Conservation (phyloP, 2,113 vertebrate genomes). For the Nipponia nippon region DNA sequence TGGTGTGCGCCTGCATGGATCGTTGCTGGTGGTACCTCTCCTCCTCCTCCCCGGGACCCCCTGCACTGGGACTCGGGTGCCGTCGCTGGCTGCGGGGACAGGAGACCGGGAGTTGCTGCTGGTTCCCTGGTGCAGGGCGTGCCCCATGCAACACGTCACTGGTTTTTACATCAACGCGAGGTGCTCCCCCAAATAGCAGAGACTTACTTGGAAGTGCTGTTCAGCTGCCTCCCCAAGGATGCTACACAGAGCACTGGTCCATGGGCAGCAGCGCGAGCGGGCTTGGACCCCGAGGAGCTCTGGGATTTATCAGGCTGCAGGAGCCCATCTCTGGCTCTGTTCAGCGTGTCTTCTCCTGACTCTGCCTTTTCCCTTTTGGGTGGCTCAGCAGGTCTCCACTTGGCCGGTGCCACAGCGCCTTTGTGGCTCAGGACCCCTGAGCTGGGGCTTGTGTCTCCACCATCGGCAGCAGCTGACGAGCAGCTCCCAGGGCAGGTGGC, state of each 20-base stretch:
- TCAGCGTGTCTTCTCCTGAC: neutral
- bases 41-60: neutral
- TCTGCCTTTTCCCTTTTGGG: neutral
- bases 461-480: rapidly evolving
- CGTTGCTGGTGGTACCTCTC: neutral
- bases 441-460: rapidly evolving
- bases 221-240: neutral
- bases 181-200: neutral
- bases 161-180: rapidly evolving
- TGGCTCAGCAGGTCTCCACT: neutral
- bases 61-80: neutral
- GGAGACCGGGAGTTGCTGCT: neutral
- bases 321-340: neutral
- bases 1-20: neutral
- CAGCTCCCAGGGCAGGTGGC: rapidly evolving
- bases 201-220: neutral
- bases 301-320: neutral
- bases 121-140: neutral
- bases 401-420: neutral
- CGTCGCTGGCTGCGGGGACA: rapidly evolving
- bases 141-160: neutral
- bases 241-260: rapidly evolving
- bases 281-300: neutral
- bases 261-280: neutral
- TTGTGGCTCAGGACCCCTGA: neutral